These are phyloP conservation scores for Enteromius radiatus DNA, from an alignment of 2,797 vertebrate species.

Conservation along the genomic window DNA sequence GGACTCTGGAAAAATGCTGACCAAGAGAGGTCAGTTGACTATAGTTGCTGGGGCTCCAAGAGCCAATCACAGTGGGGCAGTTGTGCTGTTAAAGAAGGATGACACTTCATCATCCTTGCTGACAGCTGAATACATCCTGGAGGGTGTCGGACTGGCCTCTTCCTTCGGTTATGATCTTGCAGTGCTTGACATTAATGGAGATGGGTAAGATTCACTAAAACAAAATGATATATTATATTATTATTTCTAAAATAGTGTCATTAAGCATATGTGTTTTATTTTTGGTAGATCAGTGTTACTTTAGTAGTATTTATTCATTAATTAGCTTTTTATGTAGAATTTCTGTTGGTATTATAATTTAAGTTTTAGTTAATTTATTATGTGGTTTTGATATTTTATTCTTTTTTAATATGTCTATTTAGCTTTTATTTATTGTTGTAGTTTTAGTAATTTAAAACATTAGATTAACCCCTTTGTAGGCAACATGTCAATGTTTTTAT, in stretches of 20 bases:
- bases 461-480: no score
- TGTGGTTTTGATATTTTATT: neutral
- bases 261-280: neutral
- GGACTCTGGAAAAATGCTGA: slow-evolving; percentile 87
- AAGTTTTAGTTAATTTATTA: neutral
- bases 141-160: slow-evolving; percentile 92
- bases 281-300: neutral
- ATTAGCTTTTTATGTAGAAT: neutral
- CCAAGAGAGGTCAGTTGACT: slow-evolving; percentile 81
- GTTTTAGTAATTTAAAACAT: neutral
- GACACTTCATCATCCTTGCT: slow-evolving; percentile 19
- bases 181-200: slow-evolving; percentile 90
- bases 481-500: neutral
- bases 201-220: slow-evolving; percentile 70
- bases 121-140: slow-evolving; percentile 79
- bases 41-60: slow-evolving; percentile 95
- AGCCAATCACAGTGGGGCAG: slow-evolving; percentile 92
- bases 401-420: neutral
- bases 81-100: slow-evolving; percentile 87
- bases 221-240: neutral
- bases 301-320: neutral
- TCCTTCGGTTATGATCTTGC: slow-evolving; percentile 96
- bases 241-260: neutral
- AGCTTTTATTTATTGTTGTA: neutral
- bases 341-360: neutral